Evolutionary conservation across 1,140 invertebrate genomes (phyloP).

Genomic region (Pseudachorutes palmiensis): DNA sequence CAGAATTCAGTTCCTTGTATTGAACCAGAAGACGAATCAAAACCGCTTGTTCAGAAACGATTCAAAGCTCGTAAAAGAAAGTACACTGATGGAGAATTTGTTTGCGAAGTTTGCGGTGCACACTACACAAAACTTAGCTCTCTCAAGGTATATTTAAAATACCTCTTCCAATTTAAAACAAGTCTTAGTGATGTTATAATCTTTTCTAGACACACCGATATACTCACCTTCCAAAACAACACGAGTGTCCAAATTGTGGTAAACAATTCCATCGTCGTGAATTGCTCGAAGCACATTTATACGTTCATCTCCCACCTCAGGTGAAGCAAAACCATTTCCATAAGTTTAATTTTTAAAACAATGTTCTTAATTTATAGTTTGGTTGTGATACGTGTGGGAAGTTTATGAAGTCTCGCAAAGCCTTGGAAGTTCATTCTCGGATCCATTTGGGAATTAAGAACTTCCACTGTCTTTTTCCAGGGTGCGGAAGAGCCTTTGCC

Average conservation of each 20-base stretch:
- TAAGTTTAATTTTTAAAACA: not conserved
- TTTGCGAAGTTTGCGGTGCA: constrained; percentile 41
- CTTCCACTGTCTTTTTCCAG: constrained; percentile 42
- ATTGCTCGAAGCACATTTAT: constrained; percentile 45
- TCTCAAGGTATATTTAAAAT: not conserved
- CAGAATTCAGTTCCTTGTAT: too few relatives aligned
- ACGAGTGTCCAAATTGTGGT: constrained; percentile 45
- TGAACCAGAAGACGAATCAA: too few relatives aligned
- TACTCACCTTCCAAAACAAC: constrained; percentile 43
- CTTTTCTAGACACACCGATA: constrained; percentile 41
- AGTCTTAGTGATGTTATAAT: too few relatives aligned
- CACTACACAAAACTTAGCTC: constrained; percentile 40
- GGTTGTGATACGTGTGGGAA: not conserved
- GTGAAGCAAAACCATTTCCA: constrained; percentile 22
- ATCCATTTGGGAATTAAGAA: constrained; percentile 40
- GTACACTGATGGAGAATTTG: not conserved
- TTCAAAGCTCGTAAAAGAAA: constrained; percentile 5
- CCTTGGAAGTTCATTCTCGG: constrained; percentile 22
- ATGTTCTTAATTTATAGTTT: not conserved
- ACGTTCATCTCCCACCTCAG: constrained; percentile 44
- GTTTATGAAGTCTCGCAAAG: not conserved
- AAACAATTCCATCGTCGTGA: constrained; percentile 47
- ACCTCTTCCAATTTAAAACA: too few relatives aligned
- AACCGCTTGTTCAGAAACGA: not conserved
- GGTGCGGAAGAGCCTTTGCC: constrained; percentile 43